Conservation (phyloP, 2,888 invertebrate species). For the Drosophila gaucha region DNA sequence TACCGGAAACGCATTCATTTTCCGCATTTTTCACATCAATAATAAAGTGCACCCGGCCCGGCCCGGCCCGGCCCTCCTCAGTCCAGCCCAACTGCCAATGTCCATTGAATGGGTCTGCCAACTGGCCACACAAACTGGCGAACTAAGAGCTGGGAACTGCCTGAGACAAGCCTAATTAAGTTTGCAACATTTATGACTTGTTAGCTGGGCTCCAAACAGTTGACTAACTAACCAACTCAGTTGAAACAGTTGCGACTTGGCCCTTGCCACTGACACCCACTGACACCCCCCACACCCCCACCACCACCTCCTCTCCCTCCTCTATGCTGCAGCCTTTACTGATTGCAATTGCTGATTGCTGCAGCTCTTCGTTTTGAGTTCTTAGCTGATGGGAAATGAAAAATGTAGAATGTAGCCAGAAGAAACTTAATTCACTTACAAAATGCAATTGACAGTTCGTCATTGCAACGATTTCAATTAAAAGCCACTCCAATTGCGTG, state of each 20-base stretch:
- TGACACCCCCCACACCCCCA: background rate
- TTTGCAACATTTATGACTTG: constrained; percentile 76
- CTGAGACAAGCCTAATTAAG: constrained; percentile 65
- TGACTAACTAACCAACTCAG: constrained; percentile 46
- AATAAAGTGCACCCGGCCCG: constrained; percentile 64
- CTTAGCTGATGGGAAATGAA: background rate
- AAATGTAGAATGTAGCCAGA: background rate
- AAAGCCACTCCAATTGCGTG: too few species aligned
- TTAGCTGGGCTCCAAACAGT: constrained; percentile 58
- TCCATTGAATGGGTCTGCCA: constrained; percentile 24
- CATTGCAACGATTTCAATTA: constrained; percentile 3
- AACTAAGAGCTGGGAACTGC: background rate
- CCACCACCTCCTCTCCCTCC: too few species aligned
- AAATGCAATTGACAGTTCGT: constrained; percentile 14
- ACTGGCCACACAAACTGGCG: constrained; percentile 2
- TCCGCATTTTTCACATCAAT: constrained; percentile 77
- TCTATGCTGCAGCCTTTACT: too few species aligned
- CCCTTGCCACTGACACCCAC: background rate
- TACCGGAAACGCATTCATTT: constrained; percentile 78
- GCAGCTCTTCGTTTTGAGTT: too few species aligned
- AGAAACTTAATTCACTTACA: constrained; percentile 5
- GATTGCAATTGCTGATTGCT: too few species aligned
- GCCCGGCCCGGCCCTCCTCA: constrained; percentile 13
- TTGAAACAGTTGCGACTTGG: constrained; percentile 24
- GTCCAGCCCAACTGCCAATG: constrained; percentile 36